Conservation (phyloP, 2,113 vertebrate genomes). For the Pteropus alecto region DNA sequence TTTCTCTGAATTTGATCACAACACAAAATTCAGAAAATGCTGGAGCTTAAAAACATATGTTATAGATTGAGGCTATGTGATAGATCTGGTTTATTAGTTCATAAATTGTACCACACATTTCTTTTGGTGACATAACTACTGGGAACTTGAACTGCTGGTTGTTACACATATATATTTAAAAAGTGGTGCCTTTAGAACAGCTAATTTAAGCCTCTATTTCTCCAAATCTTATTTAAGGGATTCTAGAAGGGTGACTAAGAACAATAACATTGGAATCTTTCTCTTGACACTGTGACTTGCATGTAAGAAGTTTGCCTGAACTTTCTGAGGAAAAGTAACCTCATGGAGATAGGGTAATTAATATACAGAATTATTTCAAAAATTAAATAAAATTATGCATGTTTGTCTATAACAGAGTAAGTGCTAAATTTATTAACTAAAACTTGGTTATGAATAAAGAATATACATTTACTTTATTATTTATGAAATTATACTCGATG, state of each 20-base stretch:
- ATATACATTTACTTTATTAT: not conserved
- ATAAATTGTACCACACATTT: not conserved
- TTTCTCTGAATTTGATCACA: conserved; percentile 10
- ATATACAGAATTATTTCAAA: not conserved
- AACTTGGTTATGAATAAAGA: not conserved
- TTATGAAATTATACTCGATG: not conserved
- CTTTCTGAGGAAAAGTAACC: not conserved
- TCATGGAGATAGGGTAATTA: not conserved
- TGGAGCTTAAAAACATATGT: not conserved
- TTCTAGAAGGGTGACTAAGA: not conserved
- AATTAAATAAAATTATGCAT: not conserved
- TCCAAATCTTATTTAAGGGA: not conserved
- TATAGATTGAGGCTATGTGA: not conserved
- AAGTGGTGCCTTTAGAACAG: not conserved
- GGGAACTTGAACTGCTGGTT: not conserved
- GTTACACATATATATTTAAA: not conserved
- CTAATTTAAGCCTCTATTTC: not conserved
- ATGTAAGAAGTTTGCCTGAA: not conserved
- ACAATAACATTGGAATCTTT: not conserved
- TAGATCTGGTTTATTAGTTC: not conserved
- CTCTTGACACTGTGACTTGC: not conserved
- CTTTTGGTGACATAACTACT: not conserved
- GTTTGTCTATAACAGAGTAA: not conserved
- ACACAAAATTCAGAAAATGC: conserved; percentile 1
- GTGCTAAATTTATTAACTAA: not conserved